Conservation (phyloP, 2,113 vertebrate genomes). For the Myiozetetes cayanensis region DNA sequence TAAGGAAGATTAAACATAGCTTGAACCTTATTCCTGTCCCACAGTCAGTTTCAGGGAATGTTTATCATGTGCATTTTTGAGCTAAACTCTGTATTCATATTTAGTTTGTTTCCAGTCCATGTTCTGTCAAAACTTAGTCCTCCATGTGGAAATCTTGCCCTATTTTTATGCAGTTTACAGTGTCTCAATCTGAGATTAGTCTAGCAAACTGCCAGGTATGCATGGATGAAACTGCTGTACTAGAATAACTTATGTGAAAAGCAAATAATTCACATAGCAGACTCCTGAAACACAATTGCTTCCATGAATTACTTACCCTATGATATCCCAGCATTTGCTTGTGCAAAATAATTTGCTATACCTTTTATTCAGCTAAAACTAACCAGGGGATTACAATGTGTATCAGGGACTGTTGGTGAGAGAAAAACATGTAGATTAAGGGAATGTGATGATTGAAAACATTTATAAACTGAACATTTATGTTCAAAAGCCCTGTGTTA, state of each 20-base stretch:
- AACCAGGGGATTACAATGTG: background rate
- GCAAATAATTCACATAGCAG: background rate
- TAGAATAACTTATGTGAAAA: background rate
- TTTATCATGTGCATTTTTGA: background rate
- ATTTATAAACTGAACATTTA: background rate
- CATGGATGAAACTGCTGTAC: background rate
- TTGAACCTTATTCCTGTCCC: background rate
- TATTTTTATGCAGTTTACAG: background rate
- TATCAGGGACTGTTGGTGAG: background rate
- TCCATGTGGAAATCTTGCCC: background rate
- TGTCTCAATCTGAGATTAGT: background rate
- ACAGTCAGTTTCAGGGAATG: background rate
- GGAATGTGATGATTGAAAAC: background rate
- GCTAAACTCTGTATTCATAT: background rate
- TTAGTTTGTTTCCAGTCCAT: background rate
- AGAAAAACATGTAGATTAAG: background rate
- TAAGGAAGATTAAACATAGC: background rate
- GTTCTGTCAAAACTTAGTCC: background rate
- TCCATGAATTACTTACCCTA: background rate
- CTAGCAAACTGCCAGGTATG: background rate
- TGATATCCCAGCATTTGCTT: background rate
- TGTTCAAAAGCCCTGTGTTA: background rate
- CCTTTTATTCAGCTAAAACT: background rate
- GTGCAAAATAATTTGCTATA: background rate
- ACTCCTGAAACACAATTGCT: background rate